These are phyloP conservation scores for Physella acuta DNA, from an alignment of 1,140 invertebrate genomes.

Conservation along the genomic window DNA sequence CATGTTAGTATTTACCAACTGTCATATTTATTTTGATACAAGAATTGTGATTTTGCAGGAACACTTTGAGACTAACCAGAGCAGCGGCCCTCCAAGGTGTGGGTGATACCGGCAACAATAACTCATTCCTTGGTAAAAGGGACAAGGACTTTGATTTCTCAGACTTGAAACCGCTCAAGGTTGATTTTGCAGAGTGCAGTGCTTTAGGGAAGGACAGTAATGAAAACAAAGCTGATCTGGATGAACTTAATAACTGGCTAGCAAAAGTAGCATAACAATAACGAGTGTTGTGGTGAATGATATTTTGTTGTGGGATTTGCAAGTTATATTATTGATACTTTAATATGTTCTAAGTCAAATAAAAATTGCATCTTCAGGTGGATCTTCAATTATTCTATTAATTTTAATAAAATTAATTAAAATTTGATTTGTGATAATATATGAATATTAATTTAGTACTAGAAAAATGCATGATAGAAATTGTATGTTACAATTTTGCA, in stretches of 20 bases:
- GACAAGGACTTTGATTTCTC: constrained; percentile 82
- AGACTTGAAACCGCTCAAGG: constrained; percentile 67
- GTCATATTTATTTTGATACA: too few species aligned
- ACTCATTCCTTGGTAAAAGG: constrained; percentile 69
- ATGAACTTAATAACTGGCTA: constrained; percentile 14
- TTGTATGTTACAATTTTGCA: too few species aligned
- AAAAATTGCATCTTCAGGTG: too few species aligned
- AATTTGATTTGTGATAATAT: too few species aligned
- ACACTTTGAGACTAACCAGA: constrained; percentile 76
- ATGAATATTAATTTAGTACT: too few species aligned
- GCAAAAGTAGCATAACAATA: constrained; percentile 9
- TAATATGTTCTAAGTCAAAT: too few species aligned
- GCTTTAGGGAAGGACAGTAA: constrained; percentile 63
- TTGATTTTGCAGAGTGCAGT: constrained; percentile 76
- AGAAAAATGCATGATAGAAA: too few species aligned
- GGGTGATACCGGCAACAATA: constrained; percentile 62
- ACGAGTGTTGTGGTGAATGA: too few species aligned
- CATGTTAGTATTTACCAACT: neutral
- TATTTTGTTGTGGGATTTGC: too few species aligned
- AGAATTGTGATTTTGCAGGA: constrained; percentile 62
- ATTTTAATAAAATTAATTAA: too few species aligned
- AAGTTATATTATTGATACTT: too few species aligned
- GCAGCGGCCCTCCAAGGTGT: constrained; percentile 75
- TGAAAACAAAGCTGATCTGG: constrained; percentile 33
- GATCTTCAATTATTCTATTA: too few species aligned